Conservation (phyloP, 2,113 vertebrate genomes). For the Scortum barcoo region DNA sequence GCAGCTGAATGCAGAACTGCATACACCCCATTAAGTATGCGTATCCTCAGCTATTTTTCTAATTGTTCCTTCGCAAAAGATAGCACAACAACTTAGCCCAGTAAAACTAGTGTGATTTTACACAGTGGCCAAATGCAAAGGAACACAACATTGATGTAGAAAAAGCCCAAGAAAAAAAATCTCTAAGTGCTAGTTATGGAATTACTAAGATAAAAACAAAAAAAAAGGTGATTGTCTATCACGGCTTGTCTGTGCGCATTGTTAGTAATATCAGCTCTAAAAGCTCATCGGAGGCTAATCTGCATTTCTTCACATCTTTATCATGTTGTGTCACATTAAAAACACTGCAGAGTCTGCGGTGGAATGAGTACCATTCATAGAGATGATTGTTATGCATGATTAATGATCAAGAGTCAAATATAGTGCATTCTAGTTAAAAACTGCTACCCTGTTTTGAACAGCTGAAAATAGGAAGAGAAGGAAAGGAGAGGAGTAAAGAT, state of each 20-base stretch:
- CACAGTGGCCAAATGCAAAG: slow-evolving; percentile 69
- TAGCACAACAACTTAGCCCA: not conserved
- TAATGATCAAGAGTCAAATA: slow-evolving; percentile 42
- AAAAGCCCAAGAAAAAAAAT: slow-evolving; percentile 60
- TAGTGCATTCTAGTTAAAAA: slow-evolving; percentile 75
- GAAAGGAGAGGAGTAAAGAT: slow-evolving; percentile 45
- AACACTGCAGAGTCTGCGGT: slow-evolving; percentile 45
- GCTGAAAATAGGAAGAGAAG: slow-evolving; percentile 15
- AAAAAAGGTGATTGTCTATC: slow-evolving; percentile 80
- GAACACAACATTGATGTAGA: slow-evolving; percentile 57
- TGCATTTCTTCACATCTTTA: slow-evolving; percentile 50
- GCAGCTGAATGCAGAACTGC: slow-evolving; percentile 53
- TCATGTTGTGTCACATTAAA: slow-evolving; percentile 23
- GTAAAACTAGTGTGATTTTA: slow-evolving; percentile 29
- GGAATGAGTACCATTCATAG: slow-evolving; percentile 20
- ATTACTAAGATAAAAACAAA: slow-evolving; percentile 53
- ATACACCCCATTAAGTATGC: not conserved
- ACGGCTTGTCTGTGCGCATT: slow-evolving; percentile 79
- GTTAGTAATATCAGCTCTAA: slow-evolving; percentile 78
- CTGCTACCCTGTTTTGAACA: slow-evolving; percentile 70
- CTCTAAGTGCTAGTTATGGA: slow-evolving; percentile 65
- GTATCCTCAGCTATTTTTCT: not conserved
- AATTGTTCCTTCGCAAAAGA: not conserved
- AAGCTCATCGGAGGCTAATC: slow-evolving; percentile 48
- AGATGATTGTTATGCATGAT: slow-evolving; percentile 43